Conservation (phyloP, 2,113 vertebrate genomes). For the Myotis davidii region DNA sequence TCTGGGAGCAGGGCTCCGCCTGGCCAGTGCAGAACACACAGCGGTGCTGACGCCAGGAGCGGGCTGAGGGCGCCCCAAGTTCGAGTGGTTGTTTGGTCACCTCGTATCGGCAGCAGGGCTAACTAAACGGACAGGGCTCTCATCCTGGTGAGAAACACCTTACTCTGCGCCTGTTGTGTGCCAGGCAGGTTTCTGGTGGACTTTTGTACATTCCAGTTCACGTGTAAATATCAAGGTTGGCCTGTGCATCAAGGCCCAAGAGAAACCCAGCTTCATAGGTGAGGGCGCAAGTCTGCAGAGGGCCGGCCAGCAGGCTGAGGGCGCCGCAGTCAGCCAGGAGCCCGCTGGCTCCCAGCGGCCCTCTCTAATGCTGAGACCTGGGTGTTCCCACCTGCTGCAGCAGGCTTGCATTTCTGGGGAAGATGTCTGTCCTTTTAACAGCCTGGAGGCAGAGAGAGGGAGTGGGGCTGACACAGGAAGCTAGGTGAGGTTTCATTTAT, state of each 20-base stretch:
- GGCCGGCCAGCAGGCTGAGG: not conserved
- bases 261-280: not conserved
- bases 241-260: not conserved
- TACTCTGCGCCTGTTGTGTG: not conserved
- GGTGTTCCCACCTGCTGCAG: not conserved
- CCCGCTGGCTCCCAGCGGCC: rapidly evolving
- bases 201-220: not conserved
- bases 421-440: not conserved
- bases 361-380: not conserved
- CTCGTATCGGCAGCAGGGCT: not conserved
- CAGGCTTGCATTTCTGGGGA: not conserved
- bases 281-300: not conserved
- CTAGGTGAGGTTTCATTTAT: not conserved
- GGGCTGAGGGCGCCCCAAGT: not conserved
- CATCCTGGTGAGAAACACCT: rapidly evolving
- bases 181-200: not conserved
- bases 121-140: not conserved
- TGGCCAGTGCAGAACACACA: not conserved
- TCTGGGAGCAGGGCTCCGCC: not conserved
- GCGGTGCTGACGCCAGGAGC: not conserved
- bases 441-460: not conserved
- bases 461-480: not conserved
- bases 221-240: not conserved
- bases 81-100: not conserved
- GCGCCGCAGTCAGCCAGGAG: not conserved